Evolutionary conservation across 2,888 invertebrate species (phyloP).

Genomic region (Melanostoma mellinum): DNA sequence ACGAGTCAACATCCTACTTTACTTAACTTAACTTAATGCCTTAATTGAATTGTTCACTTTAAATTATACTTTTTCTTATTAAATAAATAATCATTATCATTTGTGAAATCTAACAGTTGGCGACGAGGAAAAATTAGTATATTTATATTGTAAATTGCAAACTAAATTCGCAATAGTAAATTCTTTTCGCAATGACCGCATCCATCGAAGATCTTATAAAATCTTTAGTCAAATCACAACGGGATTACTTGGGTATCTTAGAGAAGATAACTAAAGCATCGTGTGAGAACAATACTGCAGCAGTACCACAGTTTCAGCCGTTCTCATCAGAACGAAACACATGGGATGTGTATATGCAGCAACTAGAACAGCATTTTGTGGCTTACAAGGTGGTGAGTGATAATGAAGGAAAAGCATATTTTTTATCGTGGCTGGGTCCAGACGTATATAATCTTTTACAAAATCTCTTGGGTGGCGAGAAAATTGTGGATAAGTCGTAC

Average conservation of each 20-base stretch:
- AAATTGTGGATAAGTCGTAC: not conserved
- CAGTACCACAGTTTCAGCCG: not conserved
- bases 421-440: constrained; percentile 7
- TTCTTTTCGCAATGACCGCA: not conserved
- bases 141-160: not conserved
- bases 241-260: constrained; percentile 1
- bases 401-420: constrained; percentile 7
- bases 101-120: not conserved
- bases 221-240: constrained; percentile 7
- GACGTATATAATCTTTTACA: constrained; percentile 5
- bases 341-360: constrained; percentile 17
- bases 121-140: constrained; percentile 7
- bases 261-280: not conserved
- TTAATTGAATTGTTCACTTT: not conserved
- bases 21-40: not conserved
- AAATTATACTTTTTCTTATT: not conserved
- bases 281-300: not conserved
- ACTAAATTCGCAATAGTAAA: not conserved
- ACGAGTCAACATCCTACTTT: not conserved
- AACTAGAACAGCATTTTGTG: constrained; percentile 9
- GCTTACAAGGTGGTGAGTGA: constrained; percentile 28
- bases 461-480: constrained; percentile 12
- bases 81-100: not conserved
- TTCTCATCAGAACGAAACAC: not conserved
- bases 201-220: not conserved